phyloP scores from a whole-genome alignment of 2,113 vertebrate species.

The Hylia prasina region DNA sequence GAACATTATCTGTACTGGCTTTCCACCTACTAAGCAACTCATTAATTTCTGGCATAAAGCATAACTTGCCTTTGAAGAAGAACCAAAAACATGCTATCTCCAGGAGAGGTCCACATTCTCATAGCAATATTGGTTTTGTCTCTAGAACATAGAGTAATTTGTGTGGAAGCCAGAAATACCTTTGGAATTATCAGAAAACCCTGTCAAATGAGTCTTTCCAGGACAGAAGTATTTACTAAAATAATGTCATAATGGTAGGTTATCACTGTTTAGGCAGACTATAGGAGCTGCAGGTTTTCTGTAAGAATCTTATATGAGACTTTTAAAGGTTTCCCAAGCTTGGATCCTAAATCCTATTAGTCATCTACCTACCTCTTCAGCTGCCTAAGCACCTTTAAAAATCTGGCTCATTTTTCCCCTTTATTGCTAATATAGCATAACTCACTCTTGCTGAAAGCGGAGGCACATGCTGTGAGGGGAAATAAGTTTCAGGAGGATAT shows the following conservation, averaged over 20 bases:
- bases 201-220: background rate
- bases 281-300: background rate
- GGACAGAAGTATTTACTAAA: background rate
- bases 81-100: background rate
- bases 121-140: rapidly evolving
- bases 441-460: background rate
- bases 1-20: background rate
- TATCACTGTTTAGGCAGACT: background rate
- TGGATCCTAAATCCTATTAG: background rate
- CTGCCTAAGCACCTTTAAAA: conserved; percentile 21
- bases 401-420: background rate
- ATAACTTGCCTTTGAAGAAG: background rate
- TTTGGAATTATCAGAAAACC: background rate
- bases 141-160: too few relatives aligned
- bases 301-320: background rate
- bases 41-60: background rate
- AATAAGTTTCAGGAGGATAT: background rate
- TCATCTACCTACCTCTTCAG: background rate
- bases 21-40: background rate
- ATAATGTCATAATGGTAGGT: background rate
- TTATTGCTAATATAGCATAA: background rate
- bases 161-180: background rate
- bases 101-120: background rate
- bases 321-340: background rate
- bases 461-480: background rate